Evolutionary conservation across 2,797 vertebrate species (phyloP).

Genomic region (Clarias laeviceps): DNA sequence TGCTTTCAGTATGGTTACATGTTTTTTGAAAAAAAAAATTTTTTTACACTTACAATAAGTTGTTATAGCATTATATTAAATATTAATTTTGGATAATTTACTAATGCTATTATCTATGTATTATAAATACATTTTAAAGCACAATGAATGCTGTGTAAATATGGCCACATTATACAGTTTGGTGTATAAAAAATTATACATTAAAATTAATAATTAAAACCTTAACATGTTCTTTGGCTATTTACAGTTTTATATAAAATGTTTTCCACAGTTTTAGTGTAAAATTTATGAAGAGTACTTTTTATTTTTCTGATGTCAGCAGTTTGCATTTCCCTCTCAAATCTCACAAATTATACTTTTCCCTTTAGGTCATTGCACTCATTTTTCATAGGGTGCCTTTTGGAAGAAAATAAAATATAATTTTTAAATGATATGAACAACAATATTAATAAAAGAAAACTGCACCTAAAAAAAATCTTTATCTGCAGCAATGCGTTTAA

Average conservation of each 20-base stretch:
- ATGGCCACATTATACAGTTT: background rate
- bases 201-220: background rate
- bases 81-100: background rate
- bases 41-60: background rate
- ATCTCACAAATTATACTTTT: background rate
- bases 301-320: background rate
- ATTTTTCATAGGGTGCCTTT: background rate
- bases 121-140: background rate
- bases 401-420: background rate
- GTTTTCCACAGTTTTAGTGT: background rate
- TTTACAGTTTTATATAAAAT: background rate
- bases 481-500: background rate
- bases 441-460: background rate
- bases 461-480: background rate
- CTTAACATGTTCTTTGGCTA: background rate
- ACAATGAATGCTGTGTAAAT: background rate
- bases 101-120: background rate
- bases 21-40: background rate
- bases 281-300: background rate
- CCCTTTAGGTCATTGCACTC: background rate
- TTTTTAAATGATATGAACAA: background rate
- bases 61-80: background rate
- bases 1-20: background rate
- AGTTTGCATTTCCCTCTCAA: conserved; percentile 1
- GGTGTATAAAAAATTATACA: background rate